Evolutionary conservation across 2,113 vertebrate genomes (phyloP).

Genomic region (Prunella himalayana): DNA sequence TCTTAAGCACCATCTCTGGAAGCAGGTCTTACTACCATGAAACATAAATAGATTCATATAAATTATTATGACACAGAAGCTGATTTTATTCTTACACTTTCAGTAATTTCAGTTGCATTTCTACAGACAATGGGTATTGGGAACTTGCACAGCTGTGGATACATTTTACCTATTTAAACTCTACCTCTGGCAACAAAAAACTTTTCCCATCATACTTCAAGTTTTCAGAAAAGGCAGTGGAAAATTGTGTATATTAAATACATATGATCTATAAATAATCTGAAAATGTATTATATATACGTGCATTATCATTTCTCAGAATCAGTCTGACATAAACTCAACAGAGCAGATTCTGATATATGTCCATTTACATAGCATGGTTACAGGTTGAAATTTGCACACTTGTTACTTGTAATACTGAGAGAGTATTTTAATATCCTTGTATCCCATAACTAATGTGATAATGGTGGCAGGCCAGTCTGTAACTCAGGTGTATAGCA

Average conservation of each 20-base stretch:
- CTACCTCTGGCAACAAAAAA: not conserved
- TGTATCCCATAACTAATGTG: not conserved
- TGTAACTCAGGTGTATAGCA: not conserved
- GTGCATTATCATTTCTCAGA: not conserved
- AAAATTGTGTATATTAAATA: not conserved
- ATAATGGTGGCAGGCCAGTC: not conserved
- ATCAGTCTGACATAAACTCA: not conserved
- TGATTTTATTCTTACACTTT: not conserved
- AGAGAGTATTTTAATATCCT: not conserved
- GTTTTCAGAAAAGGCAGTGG: not conserved
- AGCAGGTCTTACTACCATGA: not conserved
- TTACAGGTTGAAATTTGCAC: not conserved
- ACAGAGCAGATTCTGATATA: not conserved
- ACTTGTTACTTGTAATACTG: not conserved
- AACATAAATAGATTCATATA: not conserved
- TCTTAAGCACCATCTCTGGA: not conserved
- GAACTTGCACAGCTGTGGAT: not conserved
- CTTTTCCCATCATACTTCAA: not conserved
- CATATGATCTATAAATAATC: not conserved
- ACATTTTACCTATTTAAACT: not conserved
- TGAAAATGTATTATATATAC: not conserved
- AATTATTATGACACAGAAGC: not conserved
- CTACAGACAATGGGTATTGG: not conserved
- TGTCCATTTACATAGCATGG: not conserved
- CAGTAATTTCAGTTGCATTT: not conserved